Base-by-base conservation (phyloP, 37 sponge, comb jelly and placozoan species). In the Spongia lamella region DNA sequence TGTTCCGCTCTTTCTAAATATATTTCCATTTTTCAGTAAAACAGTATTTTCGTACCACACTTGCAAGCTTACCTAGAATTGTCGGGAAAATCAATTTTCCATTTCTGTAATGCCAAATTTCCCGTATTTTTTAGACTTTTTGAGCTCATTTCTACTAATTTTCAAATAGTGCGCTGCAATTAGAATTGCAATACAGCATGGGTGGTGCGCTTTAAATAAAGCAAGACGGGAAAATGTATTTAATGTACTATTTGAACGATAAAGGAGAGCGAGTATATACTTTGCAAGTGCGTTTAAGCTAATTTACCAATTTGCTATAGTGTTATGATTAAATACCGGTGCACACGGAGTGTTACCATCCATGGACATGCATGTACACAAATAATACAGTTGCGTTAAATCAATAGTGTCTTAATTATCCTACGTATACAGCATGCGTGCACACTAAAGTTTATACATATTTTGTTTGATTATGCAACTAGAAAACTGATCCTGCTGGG, bases 231-330 rank as follows among this genome's bases (percentile, higher is more conserved):
- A 55, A 29, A 30, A 98, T 98, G 99, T 80, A 86, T 72, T 66
- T 98, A 39, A 95, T 96, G 96, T 95, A 95, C 62, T 95, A 92
- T 72, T 16, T 88, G 61, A 82, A 95, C 67, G 84, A 84, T 22
- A 62, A 84, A 17, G 93, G 96, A 32, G 81, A 93, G 67, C 80
- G 99, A 56, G 83, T 90, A 3, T 98, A 98, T 83, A 98, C 99
- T 36, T 69, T 98, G 14, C 78, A 90, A 63, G 92, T 90, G 73
- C 73, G 53, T 29, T 53, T 53, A 14, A n/a, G n/a, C n/a, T n/a
- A n/a, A n/a, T n/a, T n/a, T n/a, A n/a, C n/a, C n/a, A n/a, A n/a
- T n/a, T n/a, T n/a, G n/a, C n/a, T n/a, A n/a, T n/a, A n/a, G n/a
- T n/a, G n/a, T n/a, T n/a, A n/a, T n/a, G n/a, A n/a, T n/a, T n/a